Conservation (phyloP, 2,888 invertebrate genomes). For the Cheiracanthium punctorium region DNA sequence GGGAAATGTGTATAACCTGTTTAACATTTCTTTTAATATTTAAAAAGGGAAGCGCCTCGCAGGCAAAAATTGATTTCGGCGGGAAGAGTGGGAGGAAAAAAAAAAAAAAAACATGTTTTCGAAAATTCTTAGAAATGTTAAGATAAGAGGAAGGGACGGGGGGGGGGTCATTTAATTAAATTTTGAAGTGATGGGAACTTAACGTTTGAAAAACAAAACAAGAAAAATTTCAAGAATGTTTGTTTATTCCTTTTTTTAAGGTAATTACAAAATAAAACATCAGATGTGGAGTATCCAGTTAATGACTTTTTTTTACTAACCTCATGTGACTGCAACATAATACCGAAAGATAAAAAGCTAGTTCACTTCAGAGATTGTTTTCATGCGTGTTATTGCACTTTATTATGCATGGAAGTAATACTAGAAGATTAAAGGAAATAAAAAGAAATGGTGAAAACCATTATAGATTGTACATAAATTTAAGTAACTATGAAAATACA, state of each 20-base stretch:
- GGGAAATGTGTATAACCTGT: constrained; percentile 46
- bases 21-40: constrained; percentile 64
- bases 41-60: not conserved
- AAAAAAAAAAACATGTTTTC: not conserved
- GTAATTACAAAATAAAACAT: not conserved
- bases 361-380: no score
- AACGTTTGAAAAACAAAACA: not conserved
- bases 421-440: no score
- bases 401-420: no score
- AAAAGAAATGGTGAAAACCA: no score
- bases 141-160: not conserved
- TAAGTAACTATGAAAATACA: no score
- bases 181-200: constrained; percentile 10
- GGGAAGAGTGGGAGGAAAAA: not conserved
- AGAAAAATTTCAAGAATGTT: not conserved
- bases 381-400: no score
- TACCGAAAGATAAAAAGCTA: no score
- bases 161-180: constrained; percentile 3
- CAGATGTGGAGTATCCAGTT: not conserved
- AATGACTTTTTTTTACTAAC: not conserved
- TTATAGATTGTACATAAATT: no score
- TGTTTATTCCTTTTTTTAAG: not conserved
- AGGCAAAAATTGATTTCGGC: constrained; percentile 21
- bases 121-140: constrained; percentile 1
- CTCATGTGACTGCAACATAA: no score